Evolutionary conservation across 2,113 vertebrate species (phyloP).

Genomic region (Agapornis roseicollis): DNA sequence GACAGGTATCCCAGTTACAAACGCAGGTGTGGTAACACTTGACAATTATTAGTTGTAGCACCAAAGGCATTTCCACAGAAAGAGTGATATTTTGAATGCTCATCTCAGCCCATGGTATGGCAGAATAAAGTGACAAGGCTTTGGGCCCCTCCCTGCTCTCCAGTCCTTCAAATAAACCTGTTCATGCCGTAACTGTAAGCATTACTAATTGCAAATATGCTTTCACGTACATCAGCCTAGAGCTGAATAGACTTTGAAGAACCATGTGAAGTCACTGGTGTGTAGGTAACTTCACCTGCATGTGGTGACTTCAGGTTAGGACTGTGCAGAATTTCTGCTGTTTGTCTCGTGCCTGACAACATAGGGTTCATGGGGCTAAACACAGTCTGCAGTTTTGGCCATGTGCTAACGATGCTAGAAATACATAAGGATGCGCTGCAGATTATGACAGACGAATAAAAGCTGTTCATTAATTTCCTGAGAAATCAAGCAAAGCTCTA

Average conservation of each 20-base stretch:
- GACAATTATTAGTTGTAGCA: not conserved
- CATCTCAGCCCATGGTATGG: not conserved
- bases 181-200: not conserved
- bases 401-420: not conserved
- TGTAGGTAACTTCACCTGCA: not conserved
- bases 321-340: not conserved
- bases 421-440: not conserved
- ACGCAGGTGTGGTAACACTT: not conserved
- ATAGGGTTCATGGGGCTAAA: not conserved
- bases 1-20: not conserved
- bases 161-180: not conserved
- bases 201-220: not conserved
- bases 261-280: not conserved
- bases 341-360: not conserved
- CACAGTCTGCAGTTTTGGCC: not conserved
- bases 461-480: not conserved
- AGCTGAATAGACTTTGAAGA: not conserved
- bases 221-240: not conserved
- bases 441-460: not conserved
- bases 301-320: not conserved
- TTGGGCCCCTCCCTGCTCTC: not conserved
- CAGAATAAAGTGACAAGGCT: not conserved
- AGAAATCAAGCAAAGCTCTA: not conserved
- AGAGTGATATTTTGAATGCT: not conserved
- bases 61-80: not conserved